Conservation (phyloP, 2,888 invertebrate genomes). For the Choristoneura rosaceana region DNA sequence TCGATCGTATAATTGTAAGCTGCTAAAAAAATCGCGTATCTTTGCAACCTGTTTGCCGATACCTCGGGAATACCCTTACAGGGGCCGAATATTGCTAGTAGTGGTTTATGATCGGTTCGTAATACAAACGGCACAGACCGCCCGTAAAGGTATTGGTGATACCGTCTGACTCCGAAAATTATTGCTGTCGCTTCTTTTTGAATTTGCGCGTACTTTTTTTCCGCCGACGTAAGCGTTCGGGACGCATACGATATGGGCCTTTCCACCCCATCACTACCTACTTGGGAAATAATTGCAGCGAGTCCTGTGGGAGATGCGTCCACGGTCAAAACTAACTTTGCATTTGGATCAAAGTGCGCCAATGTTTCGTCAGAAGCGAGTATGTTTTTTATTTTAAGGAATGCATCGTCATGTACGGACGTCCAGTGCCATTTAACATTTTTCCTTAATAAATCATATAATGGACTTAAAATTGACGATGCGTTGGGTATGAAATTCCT, state of each 20-base stretch:
- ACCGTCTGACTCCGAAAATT: not conserved
- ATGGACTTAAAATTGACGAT: slow-evolving; percentile 28
- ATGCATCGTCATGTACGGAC: slow-evolving; percentile 25
- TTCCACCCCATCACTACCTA: slow-evolving; percentile 34
- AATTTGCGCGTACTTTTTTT: slow-evolving; percentile 3
- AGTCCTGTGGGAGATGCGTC: slow-evolving; percentile 29
- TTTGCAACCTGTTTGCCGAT: slow-evolving; percentile 22
- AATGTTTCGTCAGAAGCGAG: slow-evolving; percentile 30
- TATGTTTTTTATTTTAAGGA: slow-evolving; percentile 34
- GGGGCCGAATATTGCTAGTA: slow-evolving; percentile 6
- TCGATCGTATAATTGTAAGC: slow-evolving; percentile 40
- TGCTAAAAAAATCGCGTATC: slow-evolving; percentile 37
- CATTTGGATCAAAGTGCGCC: slow-evolving; percentile 18
- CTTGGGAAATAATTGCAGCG: slow-evolving; percentile 41
- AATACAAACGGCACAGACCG: not conserved
- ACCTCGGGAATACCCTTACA: slow-evolving; percentile 39
- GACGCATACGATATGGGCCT: slow-evolving; percentile 3
- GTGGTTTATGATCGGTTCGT: slow-evolving; percentile 3
- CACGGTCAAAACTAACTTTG: slow-evolving; percentile 34
- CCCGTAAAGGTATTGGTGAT: slow-evolving; percentile 2
- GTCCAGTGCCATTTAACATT: slow-evolving; percentile 42
- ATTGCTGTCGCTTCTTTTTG: slow-evolving; percentile 4
- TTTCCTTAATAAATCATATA: slow-evolving; percentile 42
- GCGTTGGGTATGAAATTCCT: slow-evolving; percentile 18
- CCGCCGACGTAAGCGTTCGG: not conserved